Evolutionary conservation across 2,797 vertebrate species (phyloP), one percentile per base, ranked within the genome.

Genomic region (Paedocypris micromegethes): DNA sequence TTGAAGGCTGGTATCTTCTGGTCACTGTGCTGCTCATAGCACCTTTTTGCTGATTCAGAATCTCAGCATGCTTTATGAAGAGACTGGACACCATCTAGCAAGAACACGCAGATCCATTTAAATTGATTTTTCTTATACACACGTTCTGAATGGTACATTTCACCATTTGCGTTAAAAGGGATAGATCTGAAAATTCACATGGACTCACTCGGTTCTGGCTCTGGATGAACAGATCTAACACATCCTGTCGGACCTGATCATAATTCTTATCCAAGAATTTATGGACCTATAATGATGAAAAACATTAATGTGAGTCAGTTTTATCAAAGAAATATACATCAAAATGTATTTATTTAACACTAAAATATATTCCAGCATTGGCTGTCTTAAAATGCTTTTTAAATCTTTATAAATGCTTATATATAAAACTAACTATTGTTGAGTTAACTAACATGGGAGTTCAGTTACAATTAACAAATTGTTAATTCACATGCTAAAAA

Each of bases 201-300:
- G 23, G 9, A 64, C 66, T 55, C 70, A 78, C 96, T 87, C 83
- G 92, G n/a, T 90, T 96, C 80, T 89, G 94, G 84, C 97, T 99
- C 77, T 88, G 89, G 65, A 91, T 72, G 69, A 99, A 98, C 42
- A 99, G 84, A 9, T 98, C 94, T 64, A 99, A 81, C 44, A 99
- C 94, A 0, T 98, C 97, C 80, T 97, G 95, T 3, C 94, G 94
- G 44, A 99, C 95, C 63, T 92, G 91, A 78, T 99, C 95, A 0
- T 94, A 94, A 80, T 99, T 99, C 81, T 99, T 99, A 79, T 98
- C 94, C 84, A 99, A 78, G 79, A 98, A 98, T 70, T 96, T 98
- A 79, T 96, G 90, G 58, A 98, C 95, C 97, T 98, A 8, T 39
- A 39, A 51, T 9, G 52, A 76, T 4, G 44, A 38, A 6, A 70